Conservation (phyloP, 1,140 invertebrate genomes). For the Cydia strobilella region DNA sequence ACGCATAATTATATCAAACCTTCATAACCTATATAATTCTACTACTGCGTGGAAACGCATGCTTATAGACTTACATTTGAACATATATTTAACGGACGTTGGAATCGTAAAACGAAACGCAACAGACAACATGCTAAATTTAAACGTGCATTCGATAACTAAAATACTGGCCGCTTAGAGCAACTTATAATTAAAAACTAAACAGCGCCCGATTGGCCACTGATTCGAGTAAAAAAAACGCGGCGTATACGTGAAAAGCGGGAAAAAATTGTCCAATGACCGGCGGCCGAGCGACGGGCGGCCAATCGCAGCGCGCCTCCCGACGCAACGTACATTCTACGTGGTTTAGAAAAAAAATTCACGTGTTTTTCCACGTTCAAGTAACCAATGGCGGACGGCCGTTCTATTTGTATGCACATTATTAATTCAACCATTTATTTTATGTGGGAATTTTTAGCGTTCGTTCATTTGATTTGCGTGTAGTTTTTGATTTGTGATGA, state of each 20-base stretch:
- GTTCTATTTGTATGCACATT: conserved; percentile 58
- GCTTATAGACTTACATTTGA: not conserved
- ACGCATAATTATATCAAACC: not conserved
- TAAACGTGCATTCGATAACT: conserved; percentile 49
- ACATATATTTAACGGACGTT: conserved; percentile 41
- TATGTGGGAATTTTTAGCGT: conserved; percentile 47
- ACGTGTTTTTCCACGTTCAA: conserved; percentile 74
- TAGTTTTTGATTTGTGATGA: conserved; percentile 22
- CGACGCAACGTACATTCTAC: conserved; percentile 70
- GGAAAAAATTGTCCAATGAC: conserved; percentile 74
- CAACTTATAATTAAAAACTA: conserved; percentile 77
- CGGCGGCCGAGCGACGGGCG: conserved; percentile 43
- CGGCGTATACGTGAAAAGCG: conserved; percentile 74
- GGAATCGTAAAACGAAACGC: conserved; percentile 47
- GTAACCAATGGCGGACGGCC: conserved; percentile 62
- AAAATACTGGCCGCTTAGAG: conserved; percentile 42
- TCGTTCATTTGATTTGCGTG: conserved; percentile 33
- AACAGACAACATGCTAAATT: conserved; percentile 56
- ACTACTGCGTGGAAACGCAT: conserved; percentile 41
- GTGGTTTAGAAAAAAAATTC: conserved; percentile 73
- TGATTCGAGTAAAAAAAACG: conserved; percentile 72
- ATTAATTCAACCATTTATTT: conserved; percentile 55
- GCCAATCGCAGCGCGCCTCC: conserved; percentile 55
- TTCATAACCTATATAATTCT: conserved; percentile 14
- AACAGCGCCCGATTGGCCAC: conserved; percentile 65